Base-by-base conservation (phyloP, 2,113 vertebrate species). In the Phalacrocorax pelagicus region DNA sequence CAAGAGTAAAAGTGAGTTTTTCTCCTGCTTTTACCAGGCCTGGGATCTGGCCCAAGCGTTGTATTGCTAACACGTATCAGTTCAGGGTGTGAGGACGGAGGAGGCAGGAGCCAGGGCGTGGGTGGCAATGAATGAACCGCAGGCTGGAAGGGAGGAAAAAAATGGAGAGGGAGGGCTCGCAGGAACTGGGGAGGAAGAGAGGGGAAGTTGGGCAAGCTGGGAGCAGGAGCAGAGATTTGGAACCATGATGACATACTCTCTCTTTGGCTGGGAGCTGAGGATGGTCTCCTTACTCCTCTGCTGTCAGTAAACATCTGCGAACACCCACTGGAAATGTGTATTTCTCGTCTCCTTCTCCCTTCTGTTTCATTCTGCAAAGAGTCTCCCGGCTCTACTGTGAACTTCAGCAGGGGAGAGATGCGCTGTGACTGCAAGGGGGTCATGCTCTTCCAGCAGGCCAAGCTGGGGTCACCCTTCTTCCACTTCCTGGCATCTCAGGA, bases 301-400 rank as follows among this genome's bases (percentile, higher is more conserved):
- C 58, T 91, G 62, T 73, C 38, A 66, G 81, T 61, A 93, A 92
- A 92, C 57, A 87, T 81, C 83, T 85, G 65, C 58, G 73, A 81
- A 52, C 83, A 77, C 34, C 59, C 2, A 0, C 67, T 86, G 73
- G 44, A 62, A 17, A 21, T n/a, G 38, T 62, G 52, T 47, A 30
- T 74, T 92, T 86, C 75, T 93, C 62, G 34, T 92, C 63, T 85
- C 58, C 22, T 81, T 86, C 47, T 90, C n/a, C 27, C 34, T 90
- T 61, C 74, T 57, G 18, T 79, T 90, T 86, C 27, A 21, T 88
- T 92, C 69, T 80, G 77, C 36, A 75, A 80, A 67, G 84, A 75
- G 47, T 21, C 23, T 87, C 21, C 57, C 6, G 3, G 51, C 62
- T 94, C 34, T 70, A 18, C 61, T 79, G 80, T 2, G 2, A 81